These are phyloP conservation scores for Parnassius apollo DNA, from an alignment of 2,888 invertebrate species.

Conservation along the genomic window DNA sequence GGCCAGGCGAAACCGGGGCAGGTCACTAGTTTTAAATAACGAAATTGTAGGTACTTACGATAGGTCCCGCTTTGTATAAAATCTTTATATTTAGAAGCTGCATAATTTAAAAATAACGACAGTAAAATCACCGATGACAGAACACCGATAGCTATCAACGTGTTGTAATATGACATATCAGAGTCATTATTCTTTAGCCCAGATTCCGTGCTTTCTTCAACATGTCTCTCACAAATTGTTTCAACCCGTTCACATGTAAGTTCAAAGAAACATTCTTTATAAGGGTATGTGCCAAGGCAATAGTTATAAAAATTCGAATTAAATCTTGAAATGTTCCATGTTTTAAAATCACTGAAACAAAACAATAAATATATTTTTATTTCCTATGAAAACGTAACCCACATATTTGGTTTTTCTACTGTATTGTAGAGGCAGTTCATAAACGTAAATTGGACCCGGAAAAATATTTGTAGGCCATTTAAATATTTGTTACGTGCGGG, in stretches of 20 bases:
- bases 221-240: not conserved
- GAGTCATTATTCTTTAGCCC: not conserved
- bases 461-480: too few relatives aligned
- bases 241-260: not conserved
- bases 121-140: not conserved
- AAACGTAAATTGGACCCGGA: too few relatives aligned
- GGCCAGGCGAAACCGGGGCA: too few relatives aligned
- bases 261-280: slow-evolving; percentile 4
- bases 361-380: not conserved
- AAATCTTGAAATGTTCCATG: slow-evolving; percentile 4
- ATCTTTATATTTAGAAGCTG: slow-evolving; percentile 1
- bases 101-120: not conserved
- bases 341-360: slow-evolving; percentile 7
- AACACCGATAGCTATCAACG: not conserved
- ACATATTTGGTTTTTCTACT: too few relatives aligned
- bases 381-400: too few relatives aligned
- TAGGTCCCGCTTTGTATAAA: slow-evolving; percentile 30
- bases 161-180: not conserved
- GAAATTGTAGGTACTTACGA: slow-evolving; percentile 31
- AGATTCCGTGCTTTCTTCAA: too few relatives aligned
- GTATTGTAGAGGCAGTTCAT: too few relatives aligned
- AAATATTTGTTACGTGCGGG: too few relatives aligned
- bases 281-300: not conserved
- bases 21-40: too few relatives aligned
- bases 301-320: not conserved